Evolutionary conservation across 1,140 invertebrate species (phyloP), one percentile per base, ranked within the genome.

Genomic region (Macrotrachela quadricornifera): DNA sequence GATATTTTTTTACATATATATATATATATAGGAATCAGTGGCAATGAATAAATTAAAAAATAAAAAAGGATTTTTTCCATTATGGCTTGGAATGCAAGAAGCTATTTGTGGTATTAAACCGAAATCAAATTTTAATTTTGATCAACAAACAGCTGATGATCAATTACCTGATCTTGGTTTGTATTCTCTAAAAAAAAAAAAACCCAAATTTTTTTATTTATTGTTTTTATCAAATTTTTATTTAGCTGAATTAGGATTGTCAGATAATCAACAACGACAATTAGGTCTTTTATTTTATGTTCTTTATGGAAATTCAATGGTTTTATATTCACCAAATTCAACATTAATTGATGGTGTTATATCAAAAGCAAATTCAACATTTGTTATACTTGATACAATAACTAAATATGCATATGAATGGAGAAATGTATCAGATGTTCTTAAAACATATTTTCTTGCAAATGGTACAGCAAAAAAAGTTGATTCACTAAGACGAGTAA

Each of bases 51-150:
- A 42, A 1, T 39, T 53, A 10, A 39, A 21, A n/a, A 40, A 53
- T 36, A 53, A 55, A 18, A 15, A 15, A 51, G 68, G 69, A 39
- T 59, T 73, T 46, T 46, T 71, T 10, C 61, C 68, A 51, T 63
- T 73, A 39, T 73, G 71, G 71, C 60, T 67, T 51, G 64, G 64
- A 15, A 69, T 73, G 68, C 71, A 72, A 57, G 65, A 63, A 40
- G 69, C 69, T n/a, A 62, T 73, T 38, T 73, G 72, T 63, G 72
- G 72, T 11, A 62, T 18, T 42, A 18, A 16, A 47, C 6, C 13
- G 13, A 43, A 13, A 17, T 11, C 51, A 11, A 57, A 59, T 38
- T 39, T 4, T 30, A 2, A 30, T 30, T 30, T 8, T 8, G 21
- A 30, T 54, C 39, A 21, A 58, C 59, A 54, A 48, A 50, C 21